Evolutionary conservation across 2,113 vertebrate genomes (phyloP), one percentile per base, ranked within the genome.

Genomic region (Sakesphorus luctuosus): DNA sequence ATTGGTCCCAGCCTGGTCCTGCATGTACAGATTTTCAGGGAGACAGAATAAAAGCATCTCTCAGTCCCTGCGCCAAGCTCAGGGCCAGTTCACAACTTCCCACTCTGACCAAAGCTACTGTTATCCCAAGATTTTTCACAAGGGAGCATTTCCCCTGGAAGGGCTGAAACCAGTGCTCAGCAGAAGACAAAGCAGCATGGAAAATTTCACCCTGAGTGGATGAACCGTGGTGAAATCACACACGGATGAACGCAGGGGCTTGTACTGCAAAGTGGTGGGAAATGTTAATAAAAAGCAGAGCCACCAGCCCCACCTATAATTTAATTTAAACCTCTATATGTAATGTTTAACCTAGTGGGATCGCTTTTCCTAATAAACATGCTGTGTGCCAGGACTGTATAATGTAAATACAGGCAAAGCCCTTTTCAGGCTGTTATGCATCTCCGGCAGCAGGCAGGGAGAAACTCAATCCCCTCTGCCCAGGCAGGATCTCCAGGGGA

Each of bases 301-400:
- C 93, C 81, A 35, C 84, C 49, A 46, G 93, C 93, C 84, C 93
- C 84, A 76, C 95, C 91, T 93, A 36, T 85, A 89, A 94, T 91
- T 76, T 79, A 89, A 96, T 96, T 95, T 91, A 91, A 96, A 69
- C 81, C 55, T 67, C 66, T 71, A 36, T 47, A 80, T 85, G 90
- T 80, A 73, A 91, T 80, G 91, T 95, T 96, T 88, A 94, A 94
- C 82, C 75, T 75, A 88, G 50, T 59, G 31, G 85, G 90, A 96
- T 93, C 7, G 2, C 81, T 95, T 93, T 93, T 74, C 95, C 85
- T 88, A 80, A 86, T 80, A 93, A 94, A 96, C 82, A 90, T 1
- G 7, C 38, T 4, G 67, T 6, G 8, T 74, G 76, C 78, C 94
- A 88, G 83, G 90, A 56, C n/a, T 77, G 55, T 36, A 4, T 28